Conservation (phyloP, 1,140 invertebrate genomes). For the Prorops nasuta region DNA sequence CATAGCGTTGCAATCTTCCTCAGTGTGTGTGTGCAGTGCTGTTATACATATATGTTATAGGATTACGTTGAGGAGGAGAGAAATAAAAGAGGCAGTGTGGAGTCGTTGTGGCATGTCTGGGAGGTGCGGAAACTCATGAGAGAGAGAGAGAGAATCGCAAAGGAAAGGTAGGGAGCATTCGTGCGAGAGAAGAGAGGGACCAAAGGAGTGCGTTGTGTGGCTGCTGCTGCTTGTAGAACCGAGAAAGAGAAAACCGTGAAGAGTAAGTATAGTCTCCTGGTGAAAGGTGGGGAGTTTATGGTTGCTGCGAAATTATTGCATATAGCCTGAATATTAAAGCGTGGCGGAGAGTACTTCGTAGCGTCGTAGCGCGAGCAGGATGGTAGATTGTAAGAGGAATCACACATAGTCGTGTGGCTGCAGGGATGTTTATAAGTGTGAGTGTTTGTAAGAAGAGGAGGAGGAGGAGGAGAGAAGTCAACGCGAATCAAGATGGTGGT, state of each 20-base stretch:
- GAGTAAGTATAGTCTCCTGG: neutral
- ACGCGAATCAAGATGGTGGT: conserved; percentile 5
- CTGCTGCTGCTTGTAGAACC: too few species aligned
- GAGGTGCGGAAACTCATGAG: too few species aligned
- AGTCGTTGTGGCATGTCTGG: too few species aligned
- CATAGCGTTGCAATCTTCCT: conserved; percentile 12
- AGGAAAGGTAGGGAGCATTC: conserved; percentile 25
- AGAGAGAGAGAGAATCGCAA: conserved; percentile 24
- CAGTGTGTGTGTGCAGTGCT: conserved; percentile 17
- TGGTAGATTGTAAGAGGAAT: conserved; percentile 25
- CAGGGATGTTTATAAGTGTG: conserved; percentile 4
- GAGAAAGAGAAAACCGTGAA: too few species aligned
- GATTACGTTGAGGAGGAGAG: neutral
- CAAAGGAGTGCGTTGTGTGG: too few species aligned
- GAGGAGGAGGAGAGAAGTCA: conserved; percentile 4
- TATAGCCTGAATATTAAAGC: conserved; percentile 58
- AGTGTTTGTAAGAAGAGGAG: conserved; percentile 7
- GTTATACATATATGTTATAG: neutral
- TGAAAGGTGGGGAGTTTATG: conserved; percentile 33
- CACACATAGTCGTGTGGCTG: conserved; percentile 3
- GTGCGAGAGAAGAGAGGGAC: too few species aligned
- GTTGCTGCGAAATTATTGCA: conserved; percentile 54
- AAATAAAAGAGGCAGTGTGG: neutral
- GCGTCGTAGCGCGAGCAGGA: conserved; percentile 23
- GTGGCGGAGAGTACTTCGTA: conserved; percentile 43